Evolutionary conservation across 2,888 invertebrate genomes (phyloP).

Genomic region (Agrochola litura): DNA sequence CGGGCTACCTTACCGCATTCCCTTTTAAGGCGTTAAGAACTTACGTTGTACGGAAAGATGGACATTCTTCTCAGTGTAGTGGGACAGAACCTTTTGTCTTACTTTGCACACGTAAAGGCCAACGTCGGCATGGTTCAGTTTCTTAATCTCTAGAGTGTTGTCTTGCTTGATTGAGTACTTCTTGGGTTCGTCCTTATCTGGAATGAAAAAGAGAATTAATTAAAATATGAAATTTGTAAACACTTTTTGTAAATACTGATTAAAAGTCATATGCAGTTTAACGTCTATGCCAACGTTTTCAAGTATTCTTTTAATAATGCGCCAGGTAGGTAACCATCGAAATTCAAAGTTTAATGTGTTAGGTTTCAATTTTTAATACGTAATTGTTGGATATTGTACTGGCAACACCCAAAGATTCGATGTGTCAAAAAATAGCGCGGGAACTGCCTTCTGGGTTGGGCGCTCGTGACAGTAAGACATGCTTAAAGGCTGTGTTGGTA

Average conservation of each 20-base stretch:
- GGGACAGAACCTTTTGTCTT: constrained; percentile 81
- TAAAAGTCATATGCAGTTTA: background rate
- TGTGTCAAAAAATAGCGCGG: no score
- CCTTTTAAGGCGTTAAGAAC: constrained; percentile 55
- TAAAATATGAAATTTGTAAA: background rate
- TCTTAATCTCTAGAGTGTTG: constrained; percentile 81
- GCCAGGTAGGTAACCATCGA: background rate
- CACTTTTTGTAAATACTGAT: background rate
- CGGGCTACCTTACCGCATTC: no score
- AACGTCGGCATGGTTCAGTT: constrained; percentile 81
- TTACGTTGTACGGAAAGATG: constrained; percentile 83
- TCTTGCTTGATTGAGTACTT: constrained; percentile 78
- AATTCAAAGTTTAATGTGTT: background rate
- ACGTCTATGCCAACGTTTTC: background rate
- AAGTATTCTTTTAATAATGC: background rate
- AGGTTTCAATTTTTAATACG: no score
- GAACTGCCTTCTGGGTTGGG: no score
- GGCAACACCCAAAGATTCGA: no score
- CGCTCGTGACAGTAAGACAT: no score
- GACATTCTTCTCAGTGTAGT: constrained; percentile 82
- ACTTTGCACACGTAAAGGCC: constrained; percentile 85
- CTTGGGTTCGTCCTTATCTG: constrained; percentile 73
- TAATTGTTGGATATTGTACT: no score
- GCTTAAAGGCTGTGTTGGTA: no score
- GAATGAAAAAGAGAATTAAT: background rate